Conservation (phyloP, 2,797 vertebrate species). For the Hybognathus amarus region DNA sequence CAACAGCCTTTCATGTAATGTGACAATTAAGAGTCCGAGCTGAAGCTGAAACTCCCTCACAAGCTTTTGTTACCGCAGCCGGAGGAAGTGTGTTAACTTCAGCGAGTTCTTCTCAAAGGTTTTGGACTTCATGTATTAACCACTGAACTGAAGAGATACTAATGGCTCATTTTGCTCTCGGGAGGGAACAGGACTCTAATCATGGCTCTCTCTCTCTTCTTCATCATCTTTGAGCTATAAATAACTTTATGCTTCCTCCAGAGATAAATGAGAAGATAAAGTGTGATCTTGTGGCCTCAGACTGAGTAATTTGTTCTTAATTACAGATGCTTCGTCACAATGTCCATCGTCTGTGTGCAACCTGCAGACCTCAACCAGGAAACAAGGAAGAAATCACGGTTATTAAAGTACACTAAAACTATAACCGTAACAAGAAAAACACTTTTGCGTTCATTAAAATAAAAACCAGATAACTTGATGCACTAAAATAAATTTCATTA, state of each 20-base stretch:
- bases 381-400: not conserved
- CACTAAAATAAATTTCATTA: too few species aligned
- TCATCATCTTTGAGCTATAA: slow-evolving; percentile 32
- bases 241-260: slow-evolving; percentile 3
- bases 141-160: slow-evolving; percentile 35
- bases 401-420: not conserved
- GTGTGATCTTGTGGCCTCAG: slow-evolving; percentile 28
- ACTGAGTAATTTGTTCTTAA: slow-evolving; percentile 46
- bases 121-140: slow-evolving; percentile 31
- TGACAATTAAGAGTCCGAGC: slow-evolving; percentile 56
- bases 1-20: slow-evolving; percentile 50
- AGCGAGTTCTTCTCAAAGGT: slow-evolving; percentile 51
- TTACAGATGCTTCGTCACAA: slow-evolving; percentile 34
- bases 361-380: not conserved
- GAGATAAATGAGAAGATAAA: slow-evolving; percentile 24
- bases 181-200: slow-evolving; percentile 30
- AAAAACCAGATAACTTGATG: not conserved
- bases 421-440: not conserved
- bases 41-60: slow-evolving; percentile 50
- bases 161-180: slow-evolving; percentile 31
- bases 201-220: not conserved
- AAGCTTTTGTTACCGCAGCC: slow-evolving; percentile 49
- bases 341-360: not conserved
- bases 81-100: slow-evolving; percentile 49
- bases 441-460: not conserved